Evolutionary conservation across 2,113 vertebrate species (phyloP).

Genomic region (Zosterops borbonicus): DNA sequence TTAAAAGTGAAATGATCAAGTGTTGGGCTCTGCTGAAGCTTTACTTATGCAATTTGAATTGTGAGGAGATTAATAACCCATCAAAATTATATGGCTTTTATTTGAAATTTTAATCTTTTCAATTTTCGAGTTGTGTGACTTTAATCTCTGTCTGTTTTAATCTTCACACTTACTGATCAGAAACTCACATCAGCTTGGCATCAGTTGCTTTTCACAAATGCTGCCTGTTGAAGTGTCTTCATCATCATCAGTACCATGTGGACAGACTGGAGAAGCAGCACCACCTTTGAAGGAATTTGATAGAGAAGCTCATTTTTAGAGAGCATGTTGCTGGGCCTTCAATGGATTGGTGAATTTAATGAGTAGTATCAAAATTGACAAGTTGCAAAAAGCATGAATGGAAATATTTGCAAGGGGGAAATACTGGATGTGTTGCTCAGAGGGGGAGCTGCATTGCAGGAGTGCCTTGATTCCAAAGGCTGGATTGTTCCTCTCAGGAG

Average conservation of each 20-base stretch:
- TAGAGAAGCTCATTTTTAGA: not conserved
- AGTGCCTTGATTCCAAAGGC: not conserved
- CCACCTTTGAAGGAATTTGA: not conserved
- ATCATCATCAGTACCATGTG: not conserved
- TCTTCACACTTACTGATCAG: not conserved
- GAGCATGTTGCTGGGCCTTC: not conserved
- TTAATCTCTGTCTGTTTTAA: not conserved
- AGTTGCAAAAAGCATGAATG: not conserved
- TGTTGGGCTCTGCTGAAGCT: not conserved
- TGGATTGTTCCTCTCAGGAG: not conserved
- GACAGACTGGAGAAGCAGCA: not conserved
- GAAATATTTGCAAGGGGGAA: not conserved
- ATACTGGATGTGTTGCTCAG: not conserved
- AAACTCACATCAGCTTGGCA: not conserved
- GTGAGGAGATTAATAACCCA: not conserved
- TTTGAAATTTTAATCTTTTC: not conserved
- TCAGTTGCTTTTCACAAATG: not conserved
- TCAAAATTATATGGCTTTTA: not conserved
- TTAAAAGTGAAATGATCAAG: not conserved
- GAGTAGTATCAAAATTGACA: not conserved
- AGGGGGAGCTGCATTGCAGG: not conserved
- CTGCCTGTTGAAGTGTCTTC: not conserved
- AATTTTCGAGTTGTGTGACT: not conserved
- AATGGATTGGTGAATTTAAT: not conserved
- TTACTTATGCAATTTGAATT: not conserved